Conservation (phyloP, 2,797 vertebrate species). For the Gorsachius magnificus region DNA sequence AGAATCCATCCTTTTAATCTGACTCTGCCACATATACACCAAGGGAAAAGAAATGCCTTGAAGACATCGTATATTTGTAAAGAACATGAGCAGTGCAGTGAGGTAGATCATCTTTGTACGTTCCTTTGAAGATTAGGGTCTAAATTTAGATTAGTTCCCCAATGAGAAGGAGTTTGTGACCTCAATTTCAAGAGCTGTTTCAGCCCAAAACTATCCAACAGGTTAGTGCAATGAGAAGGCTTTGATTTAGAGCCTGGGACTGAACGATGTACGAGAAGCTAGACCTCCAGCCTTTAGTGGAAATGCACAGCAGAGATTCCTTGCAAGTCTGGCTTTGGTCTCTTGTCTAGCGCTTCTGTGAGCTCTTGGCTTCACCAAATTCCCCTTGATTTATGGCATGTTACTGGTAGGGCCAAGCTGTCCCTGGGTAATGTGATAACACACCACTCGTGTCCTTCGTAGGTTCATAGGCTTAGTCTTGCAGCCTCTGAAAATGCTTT, state of each 20-base stretch:
- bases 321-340: not conserved
- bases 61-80: conserved; percentile 10
- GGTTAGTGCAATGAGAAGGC: not conserved
- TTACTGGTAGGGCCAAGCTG: not conserved
- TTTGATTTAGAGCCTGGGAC: not conserved
- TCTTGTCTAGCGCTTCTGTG: not conserved
- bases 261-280: not conserved
- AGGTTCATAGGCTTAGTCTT: not conserved
- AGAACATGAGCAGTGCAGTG: conserved; percentile 27
- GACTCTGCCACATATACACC: not conserved
- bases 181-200: not conserved
- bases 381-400: not conserved
- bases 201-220: not conserved
- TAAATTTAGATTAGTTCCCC: conserved; percentile 28
- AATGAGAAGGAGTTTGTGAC: not conserved
- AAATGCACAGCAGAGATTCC: not conserved
- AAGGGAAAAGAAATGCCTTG: not conserved
- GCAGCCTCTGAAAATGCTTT: not conserved
- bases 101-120: not conserved
- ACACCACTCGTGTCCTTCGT: not conserved
- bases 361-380: not conserved
- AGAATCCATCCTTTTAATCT: not conserved
- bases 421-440: not conserved
- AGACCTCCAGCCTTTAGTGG: not conserved
- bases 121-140: conserved; percentile 12